phyloP scores from a whole-genome alignment of 2,888 invertebrate genomes.

The Watsonalla binaria region DNA sequence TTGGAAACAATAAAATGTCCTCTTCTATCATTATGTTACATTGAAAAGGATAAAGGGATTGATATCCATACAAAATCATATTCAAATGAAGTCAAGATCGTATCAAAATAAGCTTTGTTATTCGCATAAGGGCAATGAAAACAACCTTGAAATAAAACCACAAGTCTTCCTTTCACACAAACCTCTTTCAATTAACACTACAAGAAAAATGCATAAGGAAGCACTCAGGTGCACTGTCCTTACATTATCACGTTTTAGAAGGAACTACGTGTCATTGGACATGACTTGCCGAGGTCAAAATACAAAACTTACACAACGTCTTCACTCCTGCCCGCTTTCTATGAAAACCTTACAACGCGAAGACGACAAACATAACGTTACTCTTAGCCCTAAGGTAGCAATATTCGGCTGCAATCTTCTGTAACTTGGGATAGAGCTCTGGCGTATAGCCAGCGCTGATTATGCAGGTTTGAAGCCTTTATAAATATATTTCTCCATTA shows the following conservation, averaged over 20 bases:
- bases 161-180: neutral
- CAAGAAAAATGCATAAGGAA: neutral
- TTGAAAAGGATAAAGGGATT: neutral
- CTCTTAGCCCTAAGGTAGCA: too few species aligned
- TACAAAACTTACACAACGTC: too few species aligned
- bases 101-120: neutral
- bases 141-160: neutral
- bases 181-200: neutral
- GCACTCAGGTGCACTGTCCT: neutral
- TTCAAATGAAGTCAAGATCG: too few species aligned
- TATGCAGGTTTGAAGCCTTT: too few species aligned
- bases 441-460: too few species aligned
- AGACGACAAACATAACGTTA: too few species aligned
- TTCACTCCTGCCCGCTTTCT: too few species aligned
- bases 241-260: neutral
- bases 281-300: neutral
- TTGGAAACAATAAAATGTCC: conserved; percentile 4
- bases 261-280: neutral
- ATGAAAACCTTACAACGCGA: too few species aligned
- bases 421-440: too few species aligned
- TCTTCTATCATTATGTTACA: neutral
- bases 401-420: too few species aligned
- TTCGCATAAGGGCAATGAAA: neutral
- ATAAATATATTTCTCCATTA: too few species aligned
- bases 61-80: too few species aligned